Conservation (phyloP, 2,113 vertebrate species). For the Callithrix jacchus region DNA sequence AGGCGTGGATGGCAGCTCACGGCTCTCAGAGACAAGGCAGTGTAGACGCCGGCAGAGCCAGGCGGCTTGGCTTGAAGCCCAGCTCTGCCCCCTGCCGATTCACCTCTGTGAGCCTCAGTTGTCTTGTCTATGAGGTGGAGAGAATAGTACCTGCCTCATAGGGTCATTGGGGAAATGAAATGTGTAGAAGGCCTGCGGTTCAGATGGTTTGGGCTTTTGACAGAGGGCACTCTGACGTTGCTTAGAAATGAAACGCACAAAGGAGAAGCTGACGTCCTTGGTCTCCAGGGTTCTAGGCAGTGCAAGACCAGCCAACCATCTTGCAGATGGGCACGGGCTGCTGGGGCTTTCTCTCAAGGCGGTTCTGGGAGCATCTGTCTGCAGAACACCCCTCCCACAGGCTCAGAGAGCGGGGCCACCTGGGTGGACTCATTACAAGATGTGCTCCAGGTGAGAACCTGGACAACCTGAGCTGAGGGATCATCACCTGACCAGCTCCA, state of each 20-base stretch:
- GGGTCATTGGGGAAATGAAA: rapidly evolving
- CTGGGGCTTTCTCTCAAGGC: background rate
- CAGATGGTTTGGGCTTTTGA: too few species aligned
- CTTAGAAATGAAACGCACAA: background rate
- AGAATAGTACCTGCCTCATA: rapidly evolving
- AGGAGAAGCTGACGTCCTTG: background rate
- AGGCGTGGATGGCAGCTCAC: rapidly evolving
- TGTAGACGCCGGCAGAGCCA: background rate
- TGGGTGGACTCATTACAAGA: rapidly evolving
- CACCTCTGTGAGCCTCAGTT: background rate
- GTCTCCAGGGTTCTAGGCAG: rapidly evolving
- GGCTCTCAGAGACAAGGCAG: background rate
- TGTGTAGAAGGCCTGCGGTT: background rate
- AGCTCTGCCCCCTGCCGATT: background rate
- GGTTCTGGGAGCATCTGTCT: background rate
- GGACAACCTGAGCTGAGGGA: background rate
- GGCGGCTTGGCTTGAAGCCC: rapidly evolving
- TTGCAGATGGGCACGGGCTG: background rate
- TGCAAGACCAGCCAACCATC: rapidly evolving
- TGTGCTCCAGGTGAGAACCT: background rate
- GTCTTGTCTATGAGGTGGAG: background rate
- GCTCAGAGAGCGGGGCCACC: rapidly evolving
- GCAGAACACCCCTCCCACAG: too few species aligned
- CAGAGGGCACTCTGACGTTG: rapidly evolving
- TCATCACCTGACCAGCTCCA: rapidly evolving